phyloP scores from a whole-genome alignment of 2,888 invertebrate genomes.

The Ophioninae sp. region DNA sequence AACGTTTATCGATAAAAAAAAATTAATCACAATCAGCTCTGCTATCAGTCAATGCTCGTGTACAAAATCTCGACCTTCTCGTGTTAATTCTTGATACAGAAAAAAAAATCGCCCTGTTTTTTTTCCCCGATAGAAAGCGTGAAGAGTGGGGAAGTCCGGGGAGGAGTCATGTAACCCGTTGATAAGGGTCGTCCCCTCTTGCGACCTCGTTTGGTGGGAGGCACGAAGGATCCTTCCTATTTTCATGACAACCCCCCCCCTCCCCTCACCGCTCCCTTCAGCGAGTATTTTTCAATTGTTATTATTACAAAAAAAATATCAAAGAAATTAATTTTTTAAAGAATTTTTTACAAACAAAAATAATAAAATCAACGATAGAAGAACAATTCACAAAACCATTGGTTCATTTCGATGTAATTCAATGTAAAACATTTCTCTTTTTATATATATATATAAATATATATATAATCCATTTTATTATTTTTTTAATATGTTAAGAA shows the following conservation, averaged over 20 bases:
- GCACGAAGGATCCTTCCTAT: constrained; percentile 53
- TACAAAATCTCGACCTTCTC: not conserved
- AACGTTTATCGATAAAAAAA: constrained; percentile 36
- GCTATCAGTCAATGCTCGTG: not conserved
- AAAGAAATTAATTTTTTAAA: too few species aligned
- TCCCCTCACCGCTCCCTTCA: too few species aligned
- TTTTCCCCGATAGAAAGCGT: not conserved
- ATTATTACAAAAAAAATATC: too few species aligned
- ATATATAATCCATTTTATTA: too few species aligned
- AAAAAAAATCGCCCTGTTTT: not conserved
- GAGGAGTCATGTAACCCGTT: constrained; percentile 72
- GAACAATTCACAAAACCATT: too few species aligned
- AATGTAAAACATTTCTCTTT: too few species aligned
- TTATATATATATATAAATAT: too few species aligned
- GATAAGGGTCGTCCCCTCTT: constrained; percentile 45
- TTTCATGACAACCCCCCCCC: not conserved
- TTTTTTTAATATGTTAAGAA: too few species aligned
- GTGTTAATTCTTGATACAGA: not conserved
- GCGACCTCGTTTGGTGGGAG: constrained; percentile 64
- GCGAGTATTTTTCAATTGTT: too few species aligned
- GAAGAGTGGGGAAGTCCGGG: constrained; percentile 66
- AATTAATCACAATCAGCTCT: not conserved
- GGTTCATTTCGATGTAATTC: too few species aligned
- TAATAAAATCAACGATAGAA: too few species aligned
- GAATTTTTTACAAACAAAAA: too few species aligned